Percentiles rank a stretch among this genome's conserved stretches.
Evolutionary conservation across 2,113 vertebrate species (phyloP).

Genomic region (Phaethornis superciliosus): DNA sequence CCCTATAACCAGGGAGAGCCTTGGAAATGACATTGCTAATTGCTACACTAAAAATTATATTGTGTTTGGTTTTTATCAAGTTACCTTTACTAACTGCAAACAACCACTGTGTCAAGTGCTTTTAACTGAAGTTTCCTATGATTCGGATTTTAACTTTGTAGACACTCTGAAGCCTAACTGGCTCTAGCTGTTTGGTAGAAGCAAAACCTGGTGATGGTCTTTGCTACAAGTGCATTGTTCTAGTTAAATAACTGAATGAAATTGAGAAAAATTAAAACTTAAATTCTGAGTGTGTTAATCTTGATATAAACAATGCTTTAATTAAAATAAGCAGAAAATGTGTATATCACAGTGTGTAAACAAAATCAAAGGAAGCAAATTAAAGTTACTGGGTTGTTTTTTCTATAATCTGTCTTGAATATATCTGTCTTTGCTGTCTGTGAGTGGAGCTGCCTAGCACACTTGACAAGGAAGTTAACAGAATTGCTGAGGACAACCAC

Average conservation of each 20-base stretch:
- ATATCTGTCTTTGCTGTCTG: fast-evolving
- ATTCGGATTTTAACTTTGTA: background rate
- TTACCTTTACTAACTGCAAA: background rate
- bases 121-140: background rate
- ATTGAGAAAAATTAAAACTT: background rate
- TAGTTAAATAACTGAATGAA: background rate
- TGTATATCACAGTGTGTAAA: background rate
- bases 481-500: constrained; percentile 30
- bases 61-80: background rate
- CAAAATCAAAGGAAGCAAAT: background rate
- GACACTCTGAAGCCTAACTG: background rate
- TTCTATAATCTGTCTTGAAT: background rate
- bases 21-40: background rate
- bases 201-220: background rate
- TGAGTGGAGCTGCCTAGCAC: background rate
- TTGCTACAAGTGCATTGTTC: background rate
- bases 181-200: background rate
- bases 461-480: background rate
- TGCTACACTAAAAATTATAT: background rate
- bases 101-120: background rate
- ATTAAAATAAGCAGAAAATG: background rate
- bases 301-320: background rate
- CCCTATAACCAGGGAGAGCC: background rate
- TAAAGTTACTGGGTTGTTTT: background rate
- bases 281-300: background rate